These are phyloP conservation scores for Grus americana DNA, from an alignment of 2,113 vertebrate genomes.

Conservation along the genomic window DNA sequence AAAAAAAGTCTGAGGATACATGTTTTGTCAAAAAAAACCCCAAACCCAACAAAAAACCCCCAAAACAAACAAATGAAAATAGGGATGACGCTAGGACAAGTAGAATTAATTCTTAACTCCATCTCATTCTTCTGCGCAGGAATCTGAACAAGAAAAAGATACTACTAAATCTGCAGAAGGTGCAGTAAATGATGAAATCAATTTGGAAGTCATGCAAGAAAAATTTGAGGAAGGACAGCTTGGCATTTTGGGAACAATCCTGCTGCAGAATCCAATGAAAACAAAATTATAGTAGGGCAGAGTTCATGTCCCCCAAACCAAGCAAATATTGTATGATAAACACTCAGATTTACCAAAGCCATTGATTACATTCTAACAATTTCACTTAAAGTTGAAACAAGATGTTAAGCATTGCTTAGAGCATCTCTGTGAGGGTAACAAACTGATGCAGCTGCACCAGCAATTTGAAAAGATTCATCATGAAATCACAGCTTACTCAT, in stretches of 20 bases:
- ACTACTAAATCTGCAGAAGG: neutral
- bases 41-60: neutral
- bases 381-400: conserved; percentile 45
- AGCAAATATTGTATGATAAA: neutral
- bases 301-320: neutral
- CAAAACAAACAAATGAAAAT: neutral
- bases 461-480: conserved; percentile 22
- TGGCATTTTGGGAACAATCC: neutral
- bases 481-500: neutral
- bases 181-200: neutral
- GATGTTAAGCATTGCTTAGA: conserved; percentile 30
- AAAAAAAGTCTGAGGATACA: neutral
- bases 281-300: neutral
- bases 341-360: neutral
- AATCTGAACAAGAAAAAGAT: neutral
- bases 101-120: neutral
- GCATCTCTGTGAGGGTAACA: conserved; percentile 61
- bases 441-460: conserved; percentile 71
- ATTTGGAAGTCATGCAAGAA: neutral
- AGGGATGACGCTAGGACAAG: neutral
- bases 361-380: conserved; percentile 39
- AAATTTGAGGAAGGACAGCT: neutral
- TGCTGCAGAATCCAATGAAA: neutral
- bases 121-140: too few species aligned
- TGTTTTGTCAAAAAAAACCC: neutral